phyloP scores from a whole-genome alignment of 2,888 invertebrate genomes.

The Sarcophaga rosellei region DNA sequence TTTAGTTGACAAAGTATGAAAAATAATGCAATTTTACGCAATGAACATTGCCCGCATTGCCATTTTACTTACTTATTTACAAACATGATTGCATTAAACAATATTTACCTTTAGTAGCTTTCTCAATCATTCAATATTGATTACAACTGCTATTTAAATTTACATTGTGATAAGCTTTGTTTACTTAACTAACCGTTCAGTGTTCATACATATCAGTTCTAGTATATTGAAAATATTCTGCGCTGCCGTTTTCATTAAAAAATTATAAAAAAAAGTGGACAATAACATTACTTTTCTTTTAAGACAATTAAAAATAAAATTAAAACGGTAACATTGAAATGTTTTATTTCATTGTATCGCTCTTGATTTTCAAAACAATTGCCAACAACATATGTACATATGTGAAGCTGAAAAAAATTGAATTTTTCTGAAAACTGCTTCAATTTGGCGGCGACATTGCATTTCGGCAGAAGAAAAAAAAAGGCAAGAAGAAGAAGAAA shows the following conservation, averaged over 20 bases:
- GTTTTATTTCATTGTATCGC: background rate
- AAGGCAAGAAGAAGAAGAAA: background rate
- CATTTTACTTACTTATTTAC: no score
- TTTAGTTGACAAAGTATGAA: no score
- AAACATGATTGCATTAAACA: no score
- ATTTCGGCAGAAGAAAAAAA: background rate
- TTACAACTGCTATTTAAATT: background rate
- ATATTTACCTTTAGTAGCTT: background rate
- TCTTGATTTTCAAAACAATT: conserved; percentile 10
- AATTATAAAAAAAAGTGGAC: background rate
- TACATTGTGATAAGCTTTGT: background rate
- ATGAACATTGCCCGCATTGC: no score
- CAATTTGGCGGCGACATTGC: conserved; percentile 43
- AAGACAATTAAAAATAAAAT: conserved; percentile 34
- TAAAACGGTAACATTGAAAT: conserved; percentile 33
- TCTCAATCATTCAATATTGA: background rate
- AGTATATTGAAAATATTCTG: background rate
- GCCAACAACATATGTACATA: background rate
- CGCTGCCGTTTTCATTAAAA: background rate
- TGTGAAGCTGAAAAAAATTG: background rate
- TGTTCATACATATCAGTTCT: background rate
- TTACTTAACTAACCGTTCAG: background rate
- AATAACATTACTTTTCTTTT: background rate
- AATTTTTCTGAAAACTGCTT: background rate
- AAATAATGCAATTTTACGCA: no score